Percentiles rank a stretch among this genome's conserved stretches.
Evolutionary conservation across 2,113 vertebrate species (phyloP).

Genomic region (Aplodontia rufa): DNA sequence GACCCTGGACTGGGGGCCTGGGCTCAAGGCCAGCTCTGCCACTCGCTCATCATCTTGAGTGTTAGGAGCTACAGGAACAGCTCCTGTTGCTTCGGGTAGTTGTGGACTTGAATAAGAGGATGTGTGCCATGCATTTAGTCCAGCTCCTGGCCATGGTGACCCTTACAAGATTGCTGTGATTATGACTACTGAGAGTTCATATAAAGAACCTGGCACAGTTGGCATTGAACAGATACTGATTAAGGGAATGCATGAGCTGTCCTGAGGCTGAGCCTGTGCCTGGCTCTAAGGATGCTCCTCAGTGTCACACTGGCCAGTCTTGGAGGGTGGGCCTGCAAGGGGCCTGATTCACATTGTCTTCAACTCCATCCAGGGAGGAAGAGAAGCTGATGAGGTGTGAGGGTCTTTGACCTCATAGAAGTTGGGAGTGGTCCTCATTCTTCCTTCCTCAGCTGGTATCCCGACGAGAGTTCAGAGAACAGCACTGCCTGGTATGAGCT

Average conservation of each 20-base stretch:
- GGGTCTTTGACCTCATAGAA: background rate
- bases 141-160: background rate
- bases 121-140: background rate
- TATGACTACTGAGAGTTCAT: background rate
- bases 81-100: too few species aligned
- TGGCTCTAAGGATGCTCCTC: background rate
- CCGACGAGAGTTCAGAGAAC: background rate
- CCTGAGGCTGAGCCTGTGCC: background rate
- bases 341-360: background rate
- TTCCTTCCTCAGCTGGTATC: background rate
- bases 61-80: background rate
- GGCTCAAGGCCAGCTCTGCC: background rate
- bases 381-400: too few species aligned
- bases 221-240: background rate
- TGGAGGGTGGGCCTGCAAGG: background rate
- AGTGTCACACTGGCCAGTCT: background rate
- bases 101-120: background rate
- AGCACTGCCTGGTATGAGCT: background rate
- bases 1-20: background rate
- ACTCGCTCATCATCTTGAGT: too few species aligned
- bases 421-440: background rate
- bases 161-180: background rate
- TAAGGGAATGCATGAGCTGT: background rate
- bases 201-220: background rate
- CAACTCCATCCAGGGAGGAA: background rate